Base-by-base conservation (phyloP, 2,797 vertebrate species). In the Ctenosaura bakeri region DNA sequence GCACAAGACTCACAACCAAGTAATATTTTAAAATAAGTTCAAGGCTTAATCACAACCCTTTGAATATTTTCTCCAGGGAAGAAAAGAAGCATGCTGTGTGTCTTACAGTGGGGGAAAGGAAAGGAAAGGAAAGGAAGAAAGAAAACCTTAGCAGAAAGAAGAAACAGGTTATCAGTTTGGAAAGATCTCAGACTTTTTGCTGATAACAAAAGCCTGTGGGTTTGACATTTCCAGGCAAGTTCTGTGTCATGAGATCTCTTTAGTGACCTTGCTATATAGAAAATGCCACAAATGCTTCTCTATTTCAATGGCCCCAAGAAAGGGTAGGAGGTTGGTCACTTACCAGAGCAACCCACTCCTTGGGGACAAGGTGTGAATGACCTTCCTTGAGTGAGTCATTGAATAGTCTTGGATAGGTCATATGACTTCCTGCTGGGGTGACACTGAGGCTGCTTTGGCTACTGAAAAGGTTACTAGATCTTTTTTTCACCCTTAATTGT, bases 291-390 rank as follows among this genome's bases (percentile, higher is more conserved):
- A 90, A 84, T 90, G 46, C 0, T 0, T 88, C 94, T 96, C 94
- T 95, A 94, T 96, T 93, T 93, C 78, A 74, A 32, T 85, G 80
- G 81, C 85, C 85, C 81, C 73, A 84, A 88, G 66, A 87, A 89
- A 87, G 89, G 89, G 86, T 87, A 87, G 56, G 90, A 83, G 92
- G 87, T 94, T 26, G 0, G 83, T 90, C 77, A 1, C 94, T 95
- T 91, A 81, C 59, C 89, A 71, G 59, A 80, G 80, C 92, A 92
- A 79, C 92, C 62, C 12, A 90, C 81, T 96, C 96, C 96, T 96
- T 95, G 90, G 96, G 96, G 96, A 96, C 83, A 93, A 95, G 94
- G 90, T 90, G 95, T 96, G 94, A 96, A 95, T 96, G 94, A 87
- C 32, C 91, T 92, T 89, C 93, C 94, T 95, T 95, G 77, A 96